phyloP scores from a whole-genome alignment of 2,888 invertebrate genomes.

The Limnephilus marmoratus region DNA sequence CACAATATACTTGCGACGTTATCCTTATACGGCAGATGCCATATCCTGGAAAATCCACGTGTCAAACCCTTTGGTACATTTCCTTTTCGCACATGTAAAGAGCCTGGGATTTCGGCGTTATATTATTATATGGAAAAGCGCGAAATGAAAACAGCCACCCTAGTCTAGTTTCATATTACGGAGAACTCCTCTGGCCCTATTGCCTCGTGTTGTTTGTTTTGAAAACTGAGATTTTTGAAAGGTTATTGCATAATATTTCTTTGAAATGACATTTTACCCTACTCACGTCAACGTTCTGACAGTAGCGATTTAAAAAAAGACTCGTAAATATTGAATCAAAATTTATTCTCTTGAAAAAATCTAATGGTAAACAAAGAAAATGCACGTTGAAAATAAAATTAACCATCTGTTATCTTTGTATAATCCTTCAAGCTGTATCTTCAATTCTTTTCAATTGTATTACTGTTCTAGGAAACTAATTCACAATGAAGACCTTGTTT shows the following conservation, averaged over 20 bases:
- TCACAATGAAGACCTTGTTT: background rate
- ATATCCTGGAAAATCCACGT: background rate
- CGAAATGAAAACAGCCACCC: background rate
- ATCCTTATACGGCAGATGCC: background rate
- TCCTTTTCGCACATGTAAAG: constrained; percentile 23
- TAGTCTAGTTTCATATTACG: constrained; percentile 18
- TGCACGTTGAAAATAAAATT: background rate
- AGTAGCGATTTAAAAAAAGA: too few relatives aligned
- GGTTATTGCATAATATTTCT: background rate
- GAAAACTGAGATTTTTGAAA: background rate
- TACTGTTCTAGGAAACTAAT: background rate
- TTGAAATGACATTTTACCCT: constrained; percentile 8
- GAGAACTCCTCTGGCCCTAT: background rate
- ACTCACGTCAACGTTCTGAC: background rate
- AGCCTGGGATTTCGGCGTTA: background rate
- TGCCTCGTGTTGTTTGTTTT: constrained; percentile 20
- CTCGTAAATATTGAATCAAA: too few relatives aligned
- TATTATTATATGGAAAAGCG: constrained; percentile 31
- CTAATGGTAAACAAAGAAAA: background rate
- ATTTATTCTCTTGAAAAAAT: background rate
- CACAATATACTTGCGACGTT: background rate
- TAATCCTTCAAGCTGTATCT: background rate
- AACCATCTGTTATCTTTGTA: background rate
- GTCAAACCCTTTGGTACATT: constrained; percentile 15
- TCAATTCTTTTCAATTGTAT: background rate